These are phyloP conservation scores for Aleiodes alternator DNA, from an alignment of 2,888 invertebrate species.

Conservation along the genomic window DNA sequence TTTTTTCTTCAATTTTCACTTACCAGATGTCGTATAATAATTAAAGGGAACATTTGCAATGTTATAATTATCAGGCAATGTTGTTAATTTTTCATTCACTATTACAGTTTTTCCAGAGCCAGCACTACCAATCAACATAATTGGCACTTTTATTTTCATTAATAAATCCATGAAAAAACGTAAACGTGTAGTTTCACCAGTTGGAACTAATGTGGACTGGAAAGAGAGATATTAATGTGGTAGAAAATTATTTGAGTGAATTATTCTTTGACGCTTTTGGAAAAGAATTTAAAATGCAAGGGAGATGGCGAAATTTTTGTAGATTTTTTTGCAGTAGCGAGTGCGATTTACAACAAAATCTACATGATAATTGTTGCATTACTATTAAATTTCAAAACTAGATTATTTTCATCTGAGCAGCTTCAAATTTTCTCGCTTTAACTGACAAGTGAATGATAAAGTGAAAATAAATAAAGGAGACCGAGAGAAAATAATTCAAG, in stretches of 20 bases:
- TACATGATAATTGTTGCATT: too few relatives aligned
- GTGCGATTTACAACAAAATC: too few relatives aligned
- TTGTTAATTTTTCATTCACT: constrained; percentile 87
- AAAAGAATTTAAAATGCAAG: too few relatives aligned
- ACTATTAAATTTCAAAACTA: too few relatives aligned
- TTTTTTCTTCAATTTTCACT: constrained; percentile 46
- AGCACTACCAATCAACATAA: constrained; percentile 93
- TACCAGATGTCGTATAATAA: constrained; percentile 93
- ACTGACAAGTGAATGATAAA: too few relatives aligned
- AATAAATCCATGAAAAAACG: constrained; percentile 92
- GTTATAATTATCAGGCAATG: constrained; percentile 85
- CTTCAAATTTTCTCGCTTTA: too few relatives aligned
- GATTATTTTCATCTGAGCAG: too few relatives aligned
- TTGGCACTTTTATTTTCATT: constrained; percentile 85
- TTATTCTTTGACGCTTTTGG: background rate
- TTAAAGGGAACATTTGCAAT: constrained; percentile 95
- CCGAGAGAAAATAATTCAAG: too few relatives aligned
- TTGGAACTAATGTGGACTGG: constrained; percentile 89
- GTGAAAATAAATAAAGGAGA: too few relatives aligned
- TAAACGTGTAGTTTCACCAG: constrained; percentile 91
- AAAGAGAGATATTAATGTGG: background rate
- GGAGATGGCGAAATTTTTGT: too few relatives aligned
- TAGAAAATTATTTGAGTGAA: constrained; percentile 1
- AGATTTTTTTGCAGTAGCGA: too few relatives aligned
- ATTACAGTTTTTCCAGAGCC: constrained; percentile 96